These are phyloP conservation scores for Galaxias olidus DNA, from an alignment of 2,797 vertebrate genomes.

Conservation along the genomic window DNA sequence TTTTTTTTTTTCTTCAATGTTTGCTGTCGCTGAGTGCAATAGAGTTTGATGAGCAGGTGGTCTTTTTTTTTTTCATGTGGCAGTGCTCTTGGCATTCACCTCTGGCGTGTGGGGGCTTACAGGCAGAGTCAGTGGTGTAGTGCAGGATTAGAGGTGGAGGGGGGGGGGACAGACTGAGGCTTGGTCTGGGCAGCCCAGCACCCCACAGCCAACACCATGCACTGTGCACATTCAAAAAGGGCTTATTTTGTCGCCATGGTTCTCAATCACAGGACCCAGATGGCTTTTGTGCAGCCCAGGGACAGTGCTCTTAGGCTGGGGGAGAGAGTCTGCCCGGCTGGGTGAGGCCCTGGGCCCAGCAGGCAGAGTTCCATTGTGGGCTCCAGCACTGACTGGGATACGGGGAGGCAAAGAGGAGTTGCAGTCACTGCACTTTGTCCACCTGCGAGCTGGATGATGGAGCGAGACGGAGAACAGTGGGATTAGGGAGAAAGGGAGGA, in stretches of 20 bases:
- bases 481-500: conserved; percentile 43
- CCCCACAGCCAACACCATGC: conserved; percentile 60
- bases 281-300: conserved; percentile 54
- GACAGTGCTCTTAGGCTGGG: conserved; percentile 14
- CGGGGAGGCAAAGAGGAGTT: conserved; percentile 46
- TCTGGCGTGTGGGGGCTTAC: conserved; percentile 62
- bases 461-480: conserved; percentile 44
- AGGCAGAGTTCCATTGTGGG: conserved; percentile 49
- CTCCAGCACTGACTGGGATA: conserved; percentile 48
- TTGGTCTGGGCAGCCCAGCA: conserved; percentile 52
- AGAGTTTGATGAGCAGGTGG: conserved; percentile 83
- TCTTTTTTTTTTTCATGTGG: conserved; percentile 62
- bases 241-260: conserved; percentile 64
- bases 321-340: conserved; percentile 50
- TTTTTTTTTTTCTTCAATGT: conserved; percentile 38
- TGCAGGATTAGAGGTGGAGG: conserved; percentile 55
- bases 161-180: conserved; percentile 40
- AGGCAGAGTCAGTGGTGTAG: conserved; percentile 57
- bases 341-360: conserved; percentile 52
- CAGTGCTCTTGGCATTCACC: conserved; percentile 61
- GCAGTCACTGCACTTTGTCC: conserved; percentile 61
- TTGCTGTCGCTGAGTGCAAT: conserved; percentile 69
- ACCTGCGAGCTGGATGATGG: conserved; percentile 40
- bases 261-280: conserved; percentile 62
- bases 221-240: conserved; percentile 61